A percentile compares a stretch with the other conserved stretches of the same genome.
Conservation (phyloP, 2,113 vertebrate species). For the Mesocricetus auratus region DNA sequence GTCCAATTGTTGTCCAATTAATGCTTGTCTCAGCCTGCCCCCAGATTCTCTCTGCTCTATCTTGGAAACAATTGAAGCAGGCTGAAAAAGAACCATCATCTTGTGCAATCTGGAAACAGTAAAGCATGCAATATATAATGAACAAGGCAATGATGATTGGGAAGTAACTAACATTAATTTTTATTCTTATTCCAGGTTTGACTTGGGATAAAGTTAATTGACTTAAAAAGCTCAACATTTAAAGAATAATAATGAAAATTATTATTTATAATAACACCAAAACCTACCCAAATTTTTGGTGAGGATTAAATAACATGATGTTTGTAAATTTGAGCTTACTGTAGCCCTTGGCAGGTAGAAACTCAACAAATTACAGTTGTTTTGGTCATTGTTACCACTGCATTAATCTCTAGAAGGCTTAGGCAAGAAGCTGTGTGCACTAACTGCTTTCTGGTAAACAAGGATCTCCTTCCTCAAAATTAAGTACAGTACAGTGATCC, state of each 20-base stretch:
- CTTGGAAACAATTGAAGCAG: neutral
- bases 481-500: neutral
- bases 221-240: slow-evolving; percentile 20
- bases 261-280: neutral
- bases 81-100: neutral
- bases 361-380: neutral
- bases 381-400: neutral
- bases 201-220: slow-evolving; percentile 34
- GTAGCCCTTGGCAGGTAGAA: neutral
- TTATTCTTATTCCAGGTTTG: neutral
- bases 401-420: neutral
- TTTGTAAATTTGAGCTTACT: neutral
- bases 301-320: neutral
- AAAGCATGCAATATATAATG: neutral
- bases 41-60: neutral
- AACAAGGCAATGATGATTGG: neutral
- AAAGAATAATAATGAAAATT: neutral
- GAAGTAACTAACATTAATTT: neutral
- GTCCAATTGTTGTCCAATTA: neutral
- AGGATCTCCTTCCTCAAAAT: neutral
- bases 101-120: neutral
- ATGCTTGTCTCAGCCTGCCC: neutral
- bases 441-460: neutral
- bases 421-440: neutral
- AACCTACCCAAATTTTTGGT: neutral